Conservation (phyloP, 2,113 vertebrate species). For the Ammodytes dubius region DNA sequence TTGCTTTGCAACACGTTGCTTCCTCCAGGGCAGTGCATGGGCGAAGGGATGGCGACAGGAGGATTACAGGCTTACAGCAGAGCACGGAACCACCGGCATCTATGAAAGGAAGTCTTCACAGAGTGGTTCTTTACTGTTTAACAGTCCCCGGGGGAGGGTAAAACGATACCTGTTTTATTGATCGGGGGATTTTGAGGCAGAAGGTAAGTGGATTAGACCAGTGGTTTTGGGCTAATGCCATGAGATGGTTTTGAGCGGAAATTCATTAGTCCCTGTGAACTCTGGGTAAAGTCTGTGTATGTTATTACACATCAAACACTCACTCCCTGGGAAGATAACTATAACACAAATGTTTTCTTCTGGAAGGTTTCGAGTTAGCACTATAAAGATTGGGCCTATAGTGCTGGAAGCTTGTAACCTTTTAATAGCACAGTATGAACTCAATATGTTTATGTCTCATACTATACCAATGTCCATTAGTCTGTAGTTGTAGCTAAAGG, state of each 20-base stretch:
- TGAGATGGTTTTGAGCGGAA: conserved; percentile 51
- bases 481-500: neutral
- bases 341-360: conserved; percentile 23
- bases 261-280: conserved; percentile 64
- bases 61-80: conserved; percentile 80
- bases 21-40: conserved; percentile 68
- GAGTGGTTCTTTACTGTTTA: conserved; percentile 73
- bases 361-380: conserved; percentile 5
- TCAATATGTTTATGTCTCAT: conserved; percentile 34
- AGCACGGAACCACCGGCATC: conserved; percentile 72
- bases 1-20: conserved; percentile 73
- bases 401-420: neutral
- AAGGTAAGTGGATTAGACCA: conserved; percentile 77
- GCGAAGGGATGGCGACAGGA: conserved; percentile 80
- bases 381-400: neutral
- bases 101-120: conserved; percentile 80
- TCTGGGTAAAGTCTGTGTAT: conserved; percentile 30
- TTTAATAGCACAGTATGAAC: conserved; percentile 31
- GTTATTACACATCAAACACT: conserved; percentile 50
- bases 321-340: conserved; percentile 13
- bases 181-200: conserved; percentile 67
- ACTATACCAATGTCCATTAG: conserved; percentile 21
- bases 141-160: conserved; percentile 67
- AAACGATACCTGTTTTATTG: conserved; percentile 79
- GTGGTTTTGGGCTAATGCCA: conserved; percentile 50